A percentile compares a stretch with the other conserved stretches of the same genome.
Evolutionary conservation across 2,888 invertebrate genomes (phyloP).

Genomic region (Andrena flavipes): DNA sequence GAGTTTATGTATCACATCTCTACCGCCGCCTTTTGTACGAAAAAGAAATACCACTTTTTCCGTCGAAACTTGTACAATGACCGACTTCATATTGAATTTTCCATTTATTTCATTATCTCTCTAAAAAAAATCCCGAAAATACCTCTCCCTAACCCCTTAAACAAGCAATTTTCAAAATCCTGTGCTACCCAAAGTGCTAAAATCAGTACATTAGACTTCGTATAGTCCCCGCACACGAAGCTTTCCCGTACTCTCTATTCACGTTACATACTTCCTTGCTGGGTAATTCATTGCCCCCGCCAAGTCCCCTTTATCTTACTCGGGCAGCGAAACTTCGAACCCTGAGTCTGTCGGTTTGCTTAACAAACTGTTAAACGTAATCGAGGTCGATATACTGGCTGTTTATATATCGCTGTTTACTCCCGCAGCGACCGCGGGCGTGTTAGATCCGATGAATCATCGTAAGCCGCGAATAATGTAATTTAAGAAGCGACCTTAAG

Average conservation of each 20-base stretch:
- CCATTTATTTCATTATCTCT: too few relatives aligned
- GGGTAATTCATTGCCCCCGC: not conserved
- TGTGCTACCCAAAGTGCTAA: too few relatives aligned
- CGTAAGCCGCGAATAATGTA: slow-evolving; percentile 55
- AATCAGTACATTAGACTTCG: too few relatives aligned
- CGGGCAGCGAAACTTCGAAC: not conserved
- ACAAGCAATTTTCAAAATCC: too few relatives aligned
- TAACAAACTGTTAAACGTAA: slow-evolving; percentile 45
- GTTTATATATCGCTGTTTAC: slow-evolving; percentile 53
- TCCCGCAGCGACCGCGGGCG: slow-evolving; percentile 10
- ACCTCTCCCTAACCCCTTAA: too few relatives aligned
- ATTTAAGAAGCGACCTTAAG: slow-evolving; percentile 54
- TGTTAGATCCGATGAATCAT: slow-evolving; percentile 65
- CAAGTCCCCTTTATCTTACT: slow-evolving; percentile 2
- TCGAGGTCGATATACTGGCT: slow-evolving; percentile 47
- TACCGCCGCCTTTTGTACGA: too few relatives aligned
- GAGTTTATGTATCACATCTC: too few relatives aligned
- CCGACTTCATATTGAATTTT: too few relatives aligned
- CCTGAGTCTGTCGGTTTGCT: slow-evolving; percentile 40
- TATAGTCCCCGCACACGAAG: not conserved
- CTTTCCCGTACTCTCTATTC: not conserved
- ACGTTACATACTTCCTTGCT: not conserved
- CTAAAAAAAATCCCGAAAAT: too few relatives aligned
- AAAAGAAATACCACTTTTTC: too few relatives aligned
- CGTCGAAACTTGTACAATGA: too few relatives aligned